phyloP scores from a whole-genome alignment of 1,140 invertebrate genomes.

The Metopolophium dirhodum region DNA sequence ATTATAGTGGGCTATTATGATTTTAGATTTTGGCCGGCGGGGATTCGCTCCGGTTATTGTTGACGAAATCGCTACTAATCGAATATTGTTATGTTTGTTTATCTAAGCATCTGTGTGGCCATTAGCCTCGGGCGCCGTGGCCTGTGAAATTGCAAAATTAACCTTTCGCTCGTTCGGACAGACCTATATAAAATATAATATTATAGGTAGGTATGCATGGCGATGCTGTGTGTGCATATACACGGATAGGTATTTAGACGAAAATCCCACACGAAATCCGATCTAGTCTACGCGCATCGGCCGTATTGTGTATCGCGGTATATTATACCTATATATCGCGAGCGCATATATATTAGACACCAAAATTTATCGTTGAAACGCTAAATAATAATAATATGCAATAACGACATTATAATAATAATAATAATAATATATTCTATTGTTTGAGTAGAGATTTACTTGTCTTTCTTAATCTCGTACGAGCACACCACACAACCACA shows the following conservation, averaged over 20 bases:
- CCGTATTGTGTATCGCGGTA: too few relatives aligned
- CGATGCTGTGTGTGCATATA: not conserved
- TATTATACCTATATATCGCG: not conserved
- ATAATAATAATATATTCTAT: not conserved
- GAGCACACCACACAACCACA: not conserved
- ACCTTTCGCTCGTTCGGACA: conserved; percentile 31
- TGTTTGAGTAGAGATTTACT: not conserved
- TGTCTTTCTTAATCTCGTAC: not conserved
- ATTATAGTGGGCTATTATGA: conserved; percentile 19
- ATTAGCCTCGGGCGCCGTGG: conserved; percentile 50
- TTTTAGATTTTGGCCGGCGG: not conserved
- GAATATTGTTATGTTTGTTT: conserved; percentile 54
- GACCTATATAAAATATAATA: not conserved
- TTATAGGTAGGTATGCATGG: not conserved
- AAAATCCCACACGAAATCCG: not conserved
- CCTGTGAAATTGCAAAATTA: conserved; percentile 55
- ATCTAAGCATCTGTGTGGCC: conserved; percentile 52
- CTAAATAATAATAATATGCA: not conserved
- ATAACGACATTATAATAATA: not conserved
- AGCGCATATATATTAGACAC: not conserved
- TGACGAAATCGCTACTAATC: conserved; percentile 53
- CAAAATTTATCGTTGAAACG: not conserved
- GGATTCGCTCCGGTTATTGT: conserved; percentile 56
- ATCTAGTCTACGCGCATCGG: not conserved
- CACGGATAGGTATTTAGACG: not conserved